These are phyloP conservation scores for Psix sp. DNA, from an alignment of 1,140 invertebrate genomes.

Conservation along the genomic window DNA sequence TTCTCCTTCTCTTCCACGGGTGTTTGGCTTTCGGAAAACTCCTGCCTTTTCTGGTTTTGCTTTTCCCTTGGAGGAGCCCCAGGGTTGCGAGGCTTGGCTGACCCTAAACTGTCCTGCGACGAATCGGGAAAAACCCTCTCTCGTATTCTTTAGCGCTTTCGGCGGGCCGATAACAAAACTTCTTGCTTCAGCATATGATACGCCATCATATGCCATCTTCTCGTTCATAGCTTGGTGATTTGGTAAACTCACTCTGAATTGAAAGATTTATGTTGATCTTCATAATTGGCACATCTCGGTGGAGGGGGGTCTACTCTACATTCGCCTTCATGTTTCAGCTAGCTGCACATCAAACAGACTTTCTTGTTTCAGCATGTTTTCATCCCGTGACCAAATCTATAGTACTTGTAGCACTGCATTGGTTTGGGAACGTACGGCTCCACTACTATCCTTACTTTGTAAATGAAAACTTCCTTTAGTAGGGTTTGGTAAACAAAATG, in stretches of 20 bases:
- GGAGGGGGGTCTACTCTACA: neutral
- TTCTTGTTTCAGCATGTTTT: constrained; percentile 6
- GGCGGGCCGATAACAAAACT: neutral
- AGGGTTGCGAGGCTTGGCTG: too few relatives aligned
- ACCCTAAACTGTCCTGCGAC: neutral
- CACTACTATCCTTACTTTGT: constrained; percentile 2
- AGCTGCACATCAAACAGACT: constrained; percentile 4
- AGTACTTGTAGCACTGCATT: constrained; percentile 12
- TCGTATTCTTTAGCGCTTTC: neutral
- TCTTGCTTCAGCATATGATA: constrained; percentile 21
- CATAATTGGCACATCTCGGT: constrained; percentile 23
- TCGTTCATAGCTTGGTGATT: constrained; percentile 9
- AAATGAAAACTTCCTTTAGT: constrained; percentile 3
- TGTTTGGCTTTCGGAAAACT: too few relatives aligned
- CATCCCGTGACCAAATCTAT: constrained; percentile 4
- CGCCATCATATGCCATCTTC: constrained; percentile 17
- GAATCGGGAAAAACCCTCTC: neutral
- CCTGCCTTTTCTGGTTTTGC: neutral
- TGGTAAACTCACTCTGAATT: constrained; percentile 1
- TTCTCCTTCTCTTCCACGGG: too few relatives aligned
- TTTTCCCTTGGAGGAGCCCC: too few relatives aligned
- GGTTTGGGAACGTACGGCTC: neutral
- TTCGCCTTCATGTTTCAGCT: constrained; percentile 3
- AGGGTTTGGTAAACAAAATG: constrained; percentile 10
- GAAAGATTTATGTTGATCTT: constrained; percentile 13